These are phyloP conservation scores for Eupleurogrammus muticus DNA, from an alignment of 2,797 vertebrate genomes.

Conservation along the genomic window DNA sequence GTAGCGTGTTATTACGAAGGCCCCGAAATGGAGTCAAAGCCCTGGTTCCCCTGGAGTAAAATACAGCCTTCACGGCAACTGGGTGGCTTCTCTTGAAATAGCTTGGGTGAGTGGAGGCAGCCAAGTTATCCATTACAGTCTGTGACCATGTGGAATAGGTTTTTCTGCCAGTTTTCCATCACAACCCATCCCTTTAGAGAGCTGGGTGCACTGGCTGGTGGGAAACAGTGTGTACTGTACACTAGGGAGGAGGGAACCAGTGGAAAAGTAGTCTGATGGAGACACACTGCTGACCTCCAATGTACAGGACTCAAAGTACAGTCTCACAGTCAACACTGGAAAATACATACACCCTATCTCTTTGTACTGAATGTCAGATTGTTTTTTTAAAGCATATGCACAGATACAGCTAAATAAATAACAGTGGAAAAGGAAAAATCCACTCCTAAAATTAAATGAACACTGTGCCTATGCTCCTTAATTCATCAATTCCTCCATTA, in stretches of 20 bases:
- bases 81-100: slow-evolving; percentile 82
- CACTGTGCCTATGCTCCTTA: background rate
- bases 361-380: background rate
- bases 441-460: background rate
- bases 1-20: slow-evolving; percentile 81
- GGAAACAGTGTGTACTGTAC: slow-evolving; percentile 64
- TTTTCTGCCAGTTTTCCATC: slow-evolving; percentile 83
- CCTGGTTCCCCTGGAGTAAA: slow-evolving; percentile 73
- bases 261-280: slow-evolving; percentile 59
- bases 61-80: slow-evolving; percentile 74
- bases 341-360: slow-evolving; percentile 10
- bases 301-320: slow-evolving; percentile 30
- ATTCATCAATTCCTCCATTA: background rate
- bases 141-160: slow-evolving; percentile 79
- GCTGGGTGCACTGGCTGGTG: slow-evolving; percentile 61
- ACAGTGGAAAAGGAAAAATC: background rate
- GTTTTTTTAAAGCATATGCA: background rate
- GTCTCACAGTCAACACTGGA: slow-evolving; percentile 20
- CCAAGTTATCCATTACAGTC: slow-evolving; percentile 82
- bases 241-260: slow-evolving; percentile 43
- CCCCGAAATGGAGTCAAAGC: slow-evolving; percentile 68
- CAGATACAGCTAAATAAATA: background rate
- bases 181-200: slow-evolving; percentile 75
- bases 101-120: slow-evolving; percentile 67
- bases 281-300: slow-evolving; percentile 44